Conservation (phyloP, 2,797 vertebrate genomes). For the Steatocranus sp. region DNA sequence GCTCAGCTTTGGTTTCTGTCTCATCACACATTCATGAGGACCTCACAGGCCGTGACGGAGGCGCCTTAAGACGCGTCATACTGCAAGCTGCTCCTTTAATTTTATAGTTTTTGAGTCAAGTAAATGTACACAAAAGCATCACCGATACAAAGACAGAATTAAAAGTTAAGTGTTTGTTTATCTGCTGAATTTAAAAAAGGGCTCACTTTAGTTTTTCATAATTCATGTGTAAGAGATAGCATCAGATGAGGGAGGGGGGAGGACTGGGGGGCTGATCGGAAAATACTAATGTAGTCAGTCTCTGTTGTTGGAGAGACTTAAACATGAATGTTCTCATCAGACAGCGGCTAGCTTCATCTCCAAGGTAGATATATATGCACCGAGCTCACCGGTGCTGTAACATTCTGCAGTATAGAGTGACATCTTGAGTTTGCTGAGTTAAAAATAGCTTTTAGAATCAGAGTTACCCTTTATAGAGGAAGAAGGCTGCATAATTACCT, state of each 20-base stretch:
- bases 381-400: not conserved
- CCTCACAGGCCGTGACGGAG: not conserved
- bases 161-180: not conserved
- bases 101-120: not conserved
- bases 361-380: not conserved
- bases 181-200: not conserved
- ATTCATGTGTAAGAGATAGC: slow-evolving; percentile 28
- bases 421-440: not conserved
- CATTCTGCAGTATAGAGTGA: not conserved
- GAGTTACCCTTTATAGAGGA: not conserved
- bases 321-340: slow-evolving; percentile 40
- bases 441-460: not conserved
- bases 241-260: not conserved
- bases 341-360: slow-evolving; percentile 27
- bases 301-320: slow-evolving; percentile 35
- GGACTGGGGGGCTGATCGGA: not conserved
- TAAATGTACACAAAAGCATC: not conserved
- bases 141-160: not conserved
- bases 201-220: slow-evolving; percentile 19
- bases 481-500: slow-evolving; percentile 73
- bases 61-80: slow-evolving; percentile 21
- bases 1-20: slow-evolving; percentile 63
- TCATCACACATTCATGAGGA: slow-evolving; percentile 74
- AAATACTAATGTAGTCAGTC: slow-evolving; percentile 54
- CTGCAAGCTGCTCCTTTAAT: not conserved